These are phyloP conservation scores for Melanotaenia parkinsoni DNA, from an alignment of 2,797 vertebrate species.

Conservation along the genomic window DNA sequence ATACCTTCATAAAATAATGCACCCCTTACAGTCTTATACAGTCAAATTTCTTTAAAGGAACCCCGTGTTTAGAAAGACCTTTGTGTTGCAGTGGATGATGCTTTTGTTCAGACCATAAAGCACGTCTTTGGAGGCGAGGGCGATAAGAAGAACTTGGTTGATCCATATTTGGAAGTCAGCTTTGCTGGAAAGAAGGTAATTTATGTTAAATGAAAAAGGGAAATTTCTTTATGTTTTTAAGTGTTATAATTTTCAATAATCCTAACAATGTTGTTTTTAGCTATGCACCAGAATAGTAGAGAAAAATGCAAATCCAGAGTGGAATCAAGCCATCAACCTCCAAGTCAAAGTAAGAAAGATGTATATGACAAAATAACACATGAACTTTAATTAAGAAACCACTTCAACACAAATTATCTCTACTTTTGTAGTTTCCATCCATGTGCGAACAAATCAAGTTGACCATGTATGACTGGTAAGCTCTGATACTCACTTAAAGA, in stretches of 20 bases:
- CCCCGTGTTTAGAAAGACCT: background rate
- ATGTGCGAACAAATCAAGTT: slow-evolving; percentile 95
- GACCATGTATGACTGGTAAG: slow-evolving; percentile 95
- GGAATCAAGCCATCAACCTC: slow-evolving; percentile 94
- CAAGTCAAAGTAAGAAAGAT: slow-evolving; percentile 90
- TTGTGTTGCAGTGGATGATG: slow-evolving; percentile 92
- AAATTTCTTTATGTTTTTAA: background rate
- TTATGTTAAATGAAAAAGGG: background rate
- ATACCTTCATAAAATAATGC: background rate
- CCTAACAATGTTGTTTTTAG: slow-evolving; percentile 70
- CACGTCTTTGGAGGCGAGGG: slow-evolving; percentile 90
- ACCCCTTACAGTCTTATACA: background rate
- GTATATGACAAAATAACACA: background rate
- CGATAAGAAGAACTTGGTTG: slow-evolving; percentile 96
- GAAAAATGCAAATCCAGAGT: slow-evolving; percentile 97
- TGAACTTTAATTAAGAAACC: background rate
- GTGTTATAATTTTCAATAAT: background rate
- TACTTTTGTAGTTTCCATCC: slow-evolving; percentile 90
- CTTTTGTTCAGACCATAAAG: slow-evolving; percentile 91
- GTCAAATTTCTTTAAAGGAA: background rate
- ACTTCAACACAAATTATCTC: slow-evolving; percentile 6
- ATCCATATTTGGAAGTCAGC: slow-evolving; percentile 95
- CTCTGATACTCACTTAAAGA: slow-evolving; percentile 6
- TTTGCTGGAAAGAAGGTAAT: slow-evolving; percentile 97
- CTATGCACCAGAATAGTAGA: slow-evolving; percentile 91